A percentile compares a stretch with the other conserved stretches of the same genome.
Evolutionary conservation across 2,797 vertebrate species (phyloP).

Genomic region (Taenioides sp.): DNA sequence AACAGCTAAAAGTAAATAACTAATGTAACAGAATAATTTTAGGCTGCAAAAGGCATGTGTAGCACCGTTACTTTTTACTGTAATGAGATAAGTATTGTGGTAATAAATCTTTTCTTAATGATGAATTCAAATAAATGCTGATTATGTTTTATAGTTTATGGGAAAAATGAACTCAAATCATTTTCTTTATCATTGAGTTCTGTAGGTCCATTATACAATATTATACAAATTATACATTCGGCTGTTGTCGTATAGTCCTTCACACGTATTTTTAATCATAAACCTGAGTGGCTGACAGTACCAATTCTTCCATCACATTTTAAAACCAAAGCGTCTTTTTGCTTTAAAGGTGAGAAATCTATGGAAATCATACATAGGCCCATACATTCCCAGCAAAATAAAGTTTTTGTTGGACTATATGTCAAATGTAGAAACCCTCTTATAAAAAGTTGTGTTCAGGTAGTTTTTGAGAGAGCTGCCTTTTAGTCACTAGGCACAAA

Average conservation of each 20-base stretch:
- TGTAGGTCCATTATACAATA: slow-evolving; percentile 42
- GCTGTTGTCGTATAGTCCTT: slow-evolving; percentile 42
- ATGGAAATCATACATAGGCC: slow-evolving; percentile 17
- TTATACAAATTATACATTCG: slow-evolving; percentile 61
- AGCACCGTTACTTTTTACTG: slow-evolving; percentile 46
- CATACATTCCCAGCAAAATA: slow-evolving; percentile 59
- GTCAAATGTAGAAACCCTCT: slow-evolving; percentile 9
- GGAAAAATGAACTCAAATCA: slow-evolving; percentile 33
- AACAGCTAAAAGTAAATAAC: slow-evolving; percentile 11
- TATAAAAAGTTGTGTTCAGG: slow-evolving; percentile 33
- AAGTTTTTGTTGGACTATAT: slow-evolving; percentile 30
- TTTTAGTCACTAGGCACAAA: slow-evolving; percentile 65
- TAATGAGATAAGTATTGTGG: slow-evolving; percentile 29
- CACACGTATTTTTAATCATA: slow-evolving; percentile 23
- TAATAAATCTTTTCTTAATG: slow-evolving; percentile 33
- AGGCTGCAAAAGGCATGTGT: slow-evolving; percentile 22
- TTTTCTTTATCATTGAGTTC: slow-evolving; percentile 18
- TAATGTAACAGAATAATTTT: slow-evolving; percentile 18
- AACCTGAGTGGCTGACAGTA: slow-evolving; percentile 58
- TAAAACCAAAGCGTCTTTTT: not conserved
- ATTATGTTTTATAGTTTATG: slow-evolving; percentile 23
- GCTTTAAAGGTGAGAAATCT: not conserved
- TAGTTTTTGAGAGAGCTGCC: slow-evolving; percentile 26
- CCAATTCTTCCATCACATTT: slow-evolving; percentile 14
- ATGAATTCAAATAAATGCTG: slow-evolving; percentile 21